Percentiles rank a stretch among this genome's conserved stretches.
Conservation (phyloP, 1,140 invertebrate genomes). For the Calephelis virginiensis region DNA sequence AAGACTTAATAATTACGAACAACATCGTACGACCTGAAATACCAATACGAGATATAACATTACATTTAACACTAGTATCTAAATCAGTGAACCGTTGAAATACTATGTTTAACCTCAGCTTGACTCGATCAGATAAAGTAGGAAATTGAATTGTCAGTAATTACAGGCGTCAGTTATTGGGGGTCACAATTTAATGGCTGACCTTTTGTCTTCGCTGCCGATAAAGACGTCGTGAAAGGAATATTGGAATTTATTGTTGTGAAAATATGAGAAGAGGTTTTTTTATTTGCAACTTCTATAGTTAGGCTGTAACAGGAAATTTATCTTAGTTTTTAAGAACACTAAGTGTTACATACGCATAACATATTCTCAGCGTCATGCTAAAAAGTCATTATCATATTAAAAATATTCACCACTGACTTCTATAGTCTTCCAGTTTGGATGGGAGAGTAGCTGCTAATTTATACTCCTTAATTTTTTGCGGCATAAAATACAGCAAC, state of each 20-base stretch:
- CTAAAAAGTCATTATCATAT: too few species aligned
- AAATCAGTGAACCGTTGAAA: constrained; percentile 32
- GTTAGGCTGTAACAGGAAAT: too few species aligned
- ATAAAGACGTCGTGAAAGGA: constrained; percentile 26
- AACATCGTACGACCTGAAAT: not conserved
- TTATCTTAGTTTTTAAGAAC: too few species aligned
- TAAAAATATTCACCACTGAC: too few species aligned
- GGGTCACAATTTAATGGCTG: constrained; percentile 33
- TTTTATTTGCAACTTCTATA: not conserved
- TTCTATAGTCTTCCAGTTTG: too few species aligned
- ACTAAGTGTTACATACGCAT: too few species aligned
- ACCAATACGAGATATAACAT: constrained; percentile 3
- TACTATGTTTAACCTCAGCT: constrained; percentile 31
- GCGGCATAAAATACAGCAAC: too few species aligned
- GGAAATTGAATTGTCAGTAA: constrained; percentile 67
- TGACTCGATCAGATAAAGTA: constrained; percentile 44
- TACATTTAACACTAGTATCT: constrained; percentile 23
- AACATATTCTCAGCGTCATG: too few species aligned
- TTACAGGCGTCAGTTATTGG: constrained; percentile 42
- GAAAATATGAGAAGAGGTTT: not conserved
- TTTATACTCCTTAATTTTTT: too few species aligned
- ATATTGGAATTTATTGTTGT: constrained; percentile 13
- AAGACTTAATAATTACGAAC: too few species aligned
- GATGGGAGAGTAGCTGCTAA: too few species aligned
- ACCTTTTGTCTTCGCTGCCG: constrained; percentile 34